phyloP scores from a whole-genome alignment of 1,140 invertebrate genomes.

The Phymastichus coffea region DNA sequence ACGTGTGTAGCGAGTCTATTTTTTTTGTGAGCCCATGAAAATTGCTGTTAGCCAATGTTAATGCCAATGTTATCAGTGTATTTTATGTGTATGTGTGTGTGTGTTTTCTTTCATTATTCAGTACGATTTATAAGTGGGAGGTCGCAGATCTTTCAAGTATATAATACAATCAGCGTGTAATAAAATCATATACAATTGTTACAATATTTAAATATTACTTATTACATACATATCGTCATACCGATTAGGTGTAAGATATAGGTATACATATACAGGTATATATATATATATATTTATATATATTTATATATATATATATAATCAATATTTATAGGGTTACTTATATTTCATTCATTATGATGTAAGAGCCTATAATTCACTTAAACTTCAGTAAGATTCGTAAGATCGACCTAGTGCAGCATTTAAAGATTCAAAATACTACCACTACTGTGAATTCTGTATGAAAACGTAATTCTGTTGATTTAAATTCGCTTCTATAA shows the following conservation, averaged over 20 bases:
- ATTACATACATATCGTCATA: constrained; percentile 55
- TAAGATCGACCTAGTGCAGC: constrained; percentile 27
- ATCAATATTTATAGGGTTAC: constrained; percentile 53
- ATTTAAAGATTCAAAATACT: constrained; percentile 27
- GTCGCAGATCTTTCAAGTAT: constrained; percentile 57
- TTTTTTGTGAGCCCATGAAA: constrained; percentile 12
- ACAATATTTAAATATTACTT: constrained; percentile 60
- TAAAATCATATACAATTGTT: constrained; percentile 60
- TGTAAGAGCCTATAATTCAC: constrained; percentile 23
- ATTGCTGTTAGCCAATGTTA: constrained; percentile 18
- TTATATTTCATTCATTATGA: constrained; percentile 39
- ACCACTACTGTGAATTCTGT: constrained; percentile 22
- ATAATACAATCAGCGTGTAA: constrained; percentile 59
- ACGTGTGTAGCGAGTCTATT: constrained; percentile 16
- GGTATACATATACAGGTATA: constrained; percentile 53
- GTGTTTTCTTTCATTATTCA: constrained; percentile 30
- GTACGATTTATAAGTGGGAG: constrained; percentile 54
- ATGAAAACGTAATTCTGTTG: constrained; percentile 25
- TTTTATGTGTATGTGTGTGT: constrained; percentile 21
- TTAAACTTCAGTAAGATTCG: constrained; percentile 19
- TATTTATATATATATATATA: constrained; percentile 45
- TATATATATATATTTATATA: constrained; percentile 46
- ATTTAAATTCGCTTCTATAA: too few species aligned
- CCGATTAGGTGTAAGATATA: constrained; percentile 45
- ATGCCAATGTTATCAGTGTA: constrained; percentile 21